Percentiles rank a stretch among this genome's conserved stretches.
These are phyloP conservation scores for Hipparchia sbordonii DNA, from an alignment of 2,888 invertebrate species.

Conservation along the genomic window DNA sequence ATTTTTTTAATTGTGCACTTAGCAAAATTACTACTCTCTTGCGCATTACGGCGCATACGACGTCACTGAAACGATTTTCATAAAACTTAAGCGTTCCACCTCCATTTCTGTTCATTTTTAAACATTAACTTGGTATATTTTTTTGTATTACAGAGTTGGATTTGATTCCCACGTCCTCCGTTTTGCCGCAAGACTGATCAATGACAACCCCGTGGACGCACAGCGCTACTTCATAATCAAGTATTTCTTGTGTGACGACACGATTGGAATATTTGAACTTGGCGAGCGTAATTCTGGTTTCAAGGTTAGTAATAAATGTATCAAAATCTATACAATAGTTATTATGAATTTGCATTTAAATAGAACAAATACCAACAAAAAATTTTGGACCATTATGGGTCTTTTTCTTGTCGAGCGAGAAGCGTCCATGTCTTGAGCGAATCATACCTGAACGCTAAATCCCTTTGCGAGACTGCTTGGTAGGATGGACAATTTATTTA, in stretches of 20 bases:
- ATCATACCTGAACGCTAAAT: too few species aligned
- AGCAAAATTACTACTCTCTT: too few species aligned
- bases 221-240: slow-evolving; percentile 90
- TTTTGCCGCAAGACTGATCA: slow-evolving; percentile 90
- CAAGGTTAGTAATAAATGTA: slow-evolving; percentile 31
- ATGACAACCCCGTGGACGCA: slow-evolving; percentile 85
- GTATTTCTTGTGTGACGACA: slow-evolving; percentile 92
- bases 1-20: too few species aligned
- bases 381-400: too few species aligned
- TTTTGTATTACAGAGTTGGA: slow-evolving; percentile 77
- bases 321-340: too few species aligned
- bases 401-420: too few species aligned
- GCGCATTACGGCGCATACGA: not conserved
- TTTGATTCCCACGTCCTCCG: slow-evolving; percentile 90
- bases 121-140: too few species aligned
- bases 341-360: too few species aligned
- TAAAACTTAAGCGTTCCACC: not conserved
- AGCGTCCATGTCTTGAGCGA: too few species aligned
- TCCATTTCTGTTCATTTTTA: not conserved
- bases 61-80: not conserved
- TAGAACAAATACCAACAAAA: too few species aligned
- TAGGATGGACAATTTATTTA: too few species aligned
- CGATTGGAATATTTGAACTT: slow-evolving; percentile 91
- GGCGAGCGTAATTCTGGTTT: slow-evolving; percentile 88
- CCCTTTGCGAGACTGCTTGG: too few species aligned